These are phyloP conservation scores for Leptatherina wallacei DNA, from an alignment of 2,797 vertebrate species.

Conservation along the genomic window DNA sequence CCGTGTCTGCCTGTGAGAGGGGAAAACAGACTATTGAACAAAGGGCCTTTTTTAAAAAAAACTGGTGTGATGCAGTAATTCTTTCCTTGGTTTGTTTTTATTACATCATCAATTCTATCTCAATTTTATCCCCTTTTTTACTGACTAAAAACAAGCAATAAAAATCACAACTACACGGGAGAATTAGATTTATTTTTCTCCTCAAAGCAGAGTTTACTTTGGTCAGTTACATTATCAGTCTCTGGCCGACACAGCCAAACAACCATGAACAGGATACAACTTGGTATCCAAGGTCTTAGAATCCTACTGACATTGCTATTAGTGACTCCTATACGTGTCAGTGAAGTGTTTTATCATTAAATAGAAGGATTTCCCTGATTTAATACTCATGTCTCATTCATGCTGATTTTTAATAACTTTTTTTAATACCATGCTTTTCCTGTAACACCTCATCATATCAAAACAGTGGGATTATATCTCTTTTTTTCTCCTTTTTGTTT, in stretches of 20 bases:
- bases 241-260: background rate
- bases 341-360: background rate
- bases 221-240: background rate
- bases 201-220: background rate
- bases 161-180: background rate
- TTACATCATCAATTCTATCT: constrained; percentile 32
- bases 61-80: constrained; percentile 14
- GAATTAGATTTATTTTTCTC: background rate
- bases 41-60: constrained; percentile 48
- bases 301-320: background rate
- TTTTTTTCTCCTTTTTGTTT: too few relatives aligned
- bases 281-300: background rate
- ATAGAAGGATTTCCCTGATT: background rate
- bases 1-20: constrained; percentile 45
- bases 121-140: background rate
- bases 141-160: too few relatives aligned
- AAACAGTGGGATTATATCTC: background rate
- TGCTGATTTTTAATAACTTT: too few relatives aligned
- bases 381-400: background rate
- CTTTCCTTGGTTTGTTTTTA: constrained; percentile 26
- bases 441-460: background rate
- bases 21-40: constrained; percentile 43
- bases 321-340: background rate
- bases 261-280: background rate
- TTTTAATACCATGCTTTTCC: background rate